Base-by-base conservation (phyloP, 2,888 invertebrate genomes). In the Drosophila ustulata region DNA sequence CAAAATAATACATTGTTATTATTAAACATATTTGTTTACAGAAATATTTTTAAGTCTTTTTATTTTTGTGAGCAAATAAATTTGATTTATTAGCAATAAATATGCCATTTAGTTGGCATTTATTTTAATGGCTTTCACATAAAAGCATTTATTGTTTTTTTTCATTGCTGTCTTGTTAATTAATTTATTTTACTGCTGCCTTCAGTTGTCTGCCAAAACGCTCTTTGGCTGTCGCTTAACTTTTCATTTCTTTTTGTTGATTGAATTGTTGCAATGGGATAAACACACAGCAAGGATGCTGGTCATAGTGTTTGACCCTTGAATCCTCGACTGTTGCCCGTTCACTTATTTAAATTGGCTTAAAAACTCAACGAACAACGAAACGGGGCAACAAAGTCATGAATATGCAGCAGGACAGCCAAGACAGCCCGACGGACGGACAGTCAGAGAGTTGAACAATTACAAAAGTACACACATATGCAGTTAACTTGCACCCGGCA, bases 281-380 rank as follows among this genome's bases (percentile, higher is more conserved):
- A 59, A 66, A 59, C 39, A 71, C 57, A 64, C 7, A 59, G 55
- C 28, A 23, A 39, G 49, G n/a, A 53, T 53, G 71, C 66, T 56
- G 37, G 26, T 25, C 37, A 43, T 61, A 32, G 28, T 51, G 41
- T 45, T 18, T 41, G 23, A 18, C 5, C 30, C 3, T 11, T 8
- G 7, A 7, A 25, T 39, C 18, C 28, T 8, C 5, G 11, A 34
- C 34, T 34, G 39, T 18, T n/a, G 41, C 37, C 30, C 64, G 52
- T 41, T 51, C 63, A 58, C 68, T 72, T 78, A 63, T 81, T 87
- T 69, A 81, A 84, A 84, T 89, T 84, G 83, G 89, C 89, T 88
- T 84, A 80, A 87, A 88, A 83, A 80, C 79, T 66, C 89, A 78
- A 68, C 73, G 77, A 61, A 63, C 82, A 78, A 67, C 69, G 70